Conservation (phyloP, 2,888 invertebrate genomes). For the Volucella inflata region DNA sequence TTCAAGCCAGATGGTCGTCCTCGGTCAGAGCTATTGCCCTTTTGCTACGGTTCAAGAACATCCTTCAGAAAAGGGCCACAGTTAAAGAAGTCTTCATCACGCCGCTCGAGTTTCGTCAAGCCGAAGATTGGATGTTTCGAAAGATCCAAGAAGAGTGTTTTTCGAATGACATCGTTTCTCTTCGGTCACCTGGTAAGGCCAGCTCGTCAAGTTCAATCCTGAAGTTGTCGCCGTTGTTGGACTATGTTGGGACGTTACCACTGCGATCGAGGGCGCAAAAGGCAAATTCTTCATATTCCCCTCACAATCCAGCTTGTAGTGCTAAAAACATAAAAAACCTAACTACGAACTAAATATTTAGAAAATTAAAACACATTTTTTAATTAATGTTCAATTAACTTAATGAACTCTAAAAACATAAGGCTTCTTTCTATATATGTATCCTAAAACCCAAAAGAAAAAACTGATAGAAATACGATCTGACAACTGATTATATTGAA, state of each 20-base stretch:
- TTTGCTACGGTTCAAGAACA: constrained; percentile 13
- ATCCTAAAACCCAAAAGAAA: no score
- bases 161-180: not conserved
- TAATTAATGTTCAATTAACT: no score
- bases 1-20: no score
- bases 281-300: no score
- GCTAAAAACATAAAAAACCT: no score
- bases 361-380: no score
- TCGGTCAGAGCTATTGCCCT: not conserved
- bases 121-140: constrained; percentile 18
- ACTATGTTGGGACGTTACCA: constrained; percentile 1
- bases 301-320: not conserved
- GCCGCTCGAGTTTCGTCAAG: not conserved
- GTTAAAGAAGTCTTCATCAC: constrained; percentile 1
- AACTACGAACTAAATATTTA: no score
- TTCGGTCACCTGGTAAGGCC: no score
- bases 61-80: not conserved
- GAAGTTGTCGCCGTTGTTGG: not conserved
- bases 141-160: constrained; percentile 32
- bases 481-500: no score
- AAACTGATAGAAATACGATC: no score
- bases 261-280: not conserved
- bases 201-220: not conserved
- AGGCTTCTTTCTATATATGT: no score
- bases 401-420: no score